Conservation (phyloP, 2,113 vertebrate species). For the Lophius piscatorius region DNA sequence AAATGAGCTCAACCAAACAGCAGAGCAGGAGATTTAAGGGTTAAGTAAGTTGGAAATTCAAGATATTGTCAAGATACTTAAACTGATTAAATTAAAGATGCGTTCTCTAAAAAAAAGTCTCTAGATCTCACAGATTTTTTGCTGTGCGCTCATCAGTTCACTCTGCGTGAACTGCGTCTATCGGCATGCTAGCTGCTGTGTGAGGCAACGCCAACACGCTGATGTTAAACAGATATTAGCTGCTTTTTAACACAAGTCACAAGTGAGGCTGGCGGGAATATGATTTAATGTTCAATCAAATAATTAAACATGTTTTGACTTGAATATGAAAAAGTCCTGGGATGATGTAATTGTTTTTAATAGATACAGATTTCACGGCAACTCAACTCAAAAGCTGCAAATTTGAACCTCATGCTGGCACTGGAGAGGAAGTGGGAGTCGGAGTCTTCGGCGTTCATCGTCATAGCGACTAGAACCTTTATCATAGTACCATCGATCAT, state of each 20-base stretch:
- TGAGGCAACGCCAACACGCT: background rate
- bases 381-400: background rate
- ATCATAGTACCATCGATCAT: background rate
- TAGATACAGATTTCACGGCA: background rate
- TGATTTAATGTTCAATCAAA: no score
- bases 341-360: background rate
- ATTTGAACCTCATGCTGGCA: background rate
- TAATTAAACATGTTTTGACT: no score
- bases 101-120: no score
- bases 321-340: background rate
- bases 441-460: background rate
- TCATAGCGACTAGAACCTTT: background rate
- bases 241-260: background rate
- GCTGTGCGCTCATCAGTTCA: no score
- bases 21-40: no score
- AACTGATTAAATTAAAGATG: no score
- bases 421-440: background rate
- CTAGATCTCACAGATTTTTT: no score
- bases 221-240: background rate
- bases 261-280: background rate
- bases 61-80: no score
- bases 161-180: no score
- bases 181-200: background rate
- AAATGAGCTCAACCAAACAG: no score
- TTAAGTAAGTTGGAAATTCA: no score